Conservation (phyloP, 2,888 invertebrate genomes). For the Ditylenchus weischeri region DNA sequence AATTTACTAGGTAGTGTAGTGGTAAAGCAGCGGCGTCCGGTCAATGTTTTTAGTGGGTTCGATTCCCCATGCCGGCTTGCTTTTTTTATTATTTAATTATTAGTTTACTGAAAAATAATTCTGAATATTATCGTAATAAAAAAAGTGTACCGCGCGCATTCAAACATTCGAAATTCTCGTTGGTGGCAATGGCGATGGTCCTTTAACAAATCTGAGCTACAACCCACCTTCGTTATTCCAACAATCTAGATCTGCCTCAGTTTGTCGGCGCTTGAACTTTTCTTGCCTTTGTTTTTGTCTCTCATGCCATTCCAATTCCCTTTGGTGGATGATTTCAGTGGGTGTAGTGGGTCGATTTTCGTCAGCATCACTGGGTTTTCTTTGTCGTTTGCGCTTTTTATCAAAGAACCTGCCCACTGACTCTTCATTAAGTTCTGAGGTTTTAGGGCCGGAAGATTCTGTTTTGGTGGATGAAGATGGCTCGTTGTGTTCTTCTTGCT, state of each 20-base stretch:
- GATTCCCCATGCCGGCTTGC: too few relatives aligned
- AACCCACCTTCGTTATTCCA: slow-evolving; percentile 38
- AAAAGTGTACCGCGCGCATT: too few relatives aligned
- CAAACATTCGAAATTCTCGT: too few relatives aligned
- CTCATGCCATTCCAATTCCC: slow-evolving; percentile 56
- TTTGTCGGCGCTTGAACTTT: slow-evolving; percentile 38
- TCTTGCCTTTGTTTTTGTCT: slow-evolving; percentile 48
- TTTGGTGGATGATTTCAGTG: slow-evolving; percentile 48
- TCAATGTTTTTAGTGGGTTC: too few relatives aligned
- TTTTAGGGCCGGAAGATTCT: slow-evolving; percentile 22
- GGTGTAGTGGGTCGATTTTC: slow-evolving; percentile 54
- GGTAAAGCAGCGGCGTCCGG: too few relatives aligned
- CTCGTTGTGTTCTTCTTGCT: neutral
- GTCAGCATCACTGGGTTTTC: slow-evolving; percentile 31
- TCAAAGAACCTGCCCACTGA: slow-evolving; percentile 30
- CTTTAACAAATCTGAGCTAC: too few relatives aligned
- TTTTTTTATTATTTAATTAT: too few relatives aligned
- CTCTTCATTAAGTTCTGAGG: slow-evolving; percentile 34
- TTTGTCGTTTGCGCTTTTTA: slow-evolving; percentile 33
- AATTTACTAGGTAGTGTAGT: too few relatives aligned
- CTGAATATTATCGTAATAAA: too few relatives aligned
- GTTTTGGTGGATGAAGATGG: slow-evolving; percentile 26
- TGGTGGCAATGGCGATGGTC: too few relatives aligned
- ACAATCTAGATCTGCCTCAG: slow-evolving; percentile 26
- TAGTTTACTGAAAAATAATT: too few relatives aligned